Evolutionary conservation across 1,140 invertebrate genomes (phyloP).

Genomic region (Panagrolaimus sp.): DNA sequence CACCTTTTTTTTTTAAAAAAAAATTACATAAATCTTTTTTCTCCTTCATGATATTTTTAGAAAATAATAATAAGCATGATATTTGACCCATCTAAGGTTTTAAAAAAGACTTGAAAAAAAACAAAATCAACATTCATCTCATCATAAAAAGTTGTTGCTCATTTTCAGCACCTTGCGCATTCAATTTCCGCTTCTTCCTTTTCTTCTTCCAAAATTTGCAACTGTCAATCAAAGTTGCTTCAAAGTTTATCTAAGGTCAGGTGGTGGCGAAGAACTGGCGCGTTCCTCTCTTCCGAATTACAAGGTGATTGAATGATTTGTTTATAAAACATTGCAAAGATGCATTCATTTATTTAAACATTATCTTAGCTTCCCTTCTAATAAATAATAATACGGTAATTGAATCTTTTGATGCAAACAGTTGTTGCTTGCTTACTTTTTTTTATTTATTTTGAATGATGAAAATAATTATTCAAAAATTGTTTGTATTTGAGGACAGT

Average conservation of each 20-base stretch:
- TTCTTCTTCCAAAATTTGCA: neutral
- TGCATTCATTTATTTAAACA: neutral
- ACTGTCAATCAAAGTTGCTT: constrained; percentile 7
- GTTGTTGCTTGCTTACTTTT: constrained; percentile 7
- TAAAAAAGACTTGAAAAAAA: neutral
- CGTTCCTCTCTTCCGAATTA: neutral
- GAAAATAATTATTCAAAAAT: constrained; percentile 8
- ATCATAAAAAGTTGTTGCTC: too few species aligned
- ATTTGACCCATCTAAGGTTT: neutral
- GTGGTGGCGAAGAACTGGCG: neutral
- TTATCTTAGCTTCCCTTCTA: too few species aligned
- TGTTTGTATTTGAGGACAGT: constrained; percentile 6
- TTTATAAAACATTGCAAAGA: constrained; percentile 7
- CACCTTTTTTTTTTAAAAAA: neutral
- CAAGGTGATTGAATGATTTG: neutral
- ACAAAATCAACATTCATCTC: neutral
- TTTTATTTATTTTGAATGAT: neutral
- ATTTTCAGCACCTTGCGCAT: too few species aligned
- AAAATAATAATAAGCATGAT: neutral
- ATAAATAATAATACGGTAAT: constrained; percentile 4
- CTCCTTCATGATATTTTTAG: neutral
- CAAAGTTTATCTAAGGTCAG: constrained; percentile 12
- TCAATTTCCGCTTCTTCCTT: too few species aligned
- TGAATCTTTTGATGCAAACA: neutral
- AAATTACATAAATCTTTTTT: too few species aligned